Base-by-base conservation (phyloP, 2,797 vertebrate species). In the Pangasius mekongensis region DNA sequence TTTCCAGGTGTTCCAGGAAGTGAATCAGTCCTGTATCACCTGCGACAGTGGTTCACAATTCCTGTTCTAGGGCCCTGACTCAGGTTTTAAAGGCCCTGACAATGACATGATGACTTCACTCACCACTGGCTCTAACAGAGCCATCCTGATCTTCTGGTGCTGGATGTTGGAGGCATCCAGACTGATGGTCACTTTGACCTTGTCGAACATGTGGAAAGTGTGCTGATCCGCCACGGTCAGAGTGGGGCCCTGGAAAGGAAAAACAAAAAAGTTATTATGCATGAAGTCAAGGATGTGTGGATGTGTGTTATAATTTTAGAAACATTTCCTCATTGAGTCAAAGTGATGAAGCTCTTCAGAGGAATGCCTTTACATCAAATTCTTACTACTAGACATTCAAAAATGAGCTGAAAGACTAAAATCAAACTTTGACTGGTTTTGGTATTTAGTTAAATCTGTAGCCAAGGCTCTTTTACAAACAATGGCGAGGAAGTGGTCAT, bases 141-240 rank as follows among this genome's bases (percentile, higher is more conserved):
- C 92, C 98, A 99, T 99, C 86, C 97, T 95, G 92, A 99, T 99
- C 95, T 98, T 99, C 96, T 99, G 99, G 92, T 99, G 98, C 85
- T 99, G 98, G 92, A 99, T 94, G 87, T 99, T 99, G 83, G 98
- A 98, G 85, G 96, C 88, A 5, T 99, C 99, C 84, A 99, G 94
- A 89, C 93, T 97, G 92, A 99, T 94, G 89, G 97, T 98, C 89
- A 99, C 98, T 93, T 97, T 98, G 92, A 99, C 98, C 92, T 94
- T 97, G 94, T 99, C 98, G 94, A 99, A 99, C 60, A 98, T 91
- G 89, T 76, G 92, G 87, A 99, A 98, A 0, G 94, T 96, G 89
- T 96, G 97, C 49, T 58, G 58, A 69, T 95, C 95, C 94, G 97
- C 96, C 83, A 99, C 95, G 22, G 93, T 97, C 91, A 99, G 96